These are phyloP conservation scores for Epizoanthus rinbou DNA, from an alignment of 92 coral and sea anemone species.

Conservation along the genomic window DNA sequence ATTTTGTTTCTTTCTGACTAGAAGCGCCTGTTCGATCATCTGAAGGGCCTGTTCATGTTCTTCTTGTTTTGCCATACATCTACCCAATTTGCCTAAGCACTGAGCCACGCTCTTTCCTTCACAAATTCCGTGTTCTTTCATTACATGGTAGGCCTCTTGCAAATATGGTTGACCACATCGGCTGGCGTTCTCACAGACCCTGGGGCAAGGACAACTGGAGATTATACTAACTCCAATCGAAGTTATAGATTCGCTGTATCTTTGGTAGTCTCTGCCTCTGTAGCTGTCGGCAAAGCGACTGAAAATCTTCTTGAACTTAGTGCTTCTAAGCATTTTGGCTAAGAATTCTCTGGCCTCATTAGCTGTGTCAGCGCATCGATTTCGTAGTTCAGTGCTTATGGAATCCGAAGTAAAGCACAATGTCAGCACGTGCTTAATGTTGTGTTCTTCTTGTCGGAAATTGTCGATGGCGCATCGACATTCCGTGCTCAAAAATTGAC, in stretches of 20 bases:
- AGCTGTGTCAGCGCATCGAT: conserved; percentile 27
- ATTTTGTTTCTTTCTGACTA: background rate
- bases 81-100: conserved; percentile 54
- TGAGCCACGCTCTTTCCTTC: conserved; percentile 48
- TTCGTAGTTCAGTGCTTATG: conserved; percentile 5
- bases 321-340: conserved; percentile 39
- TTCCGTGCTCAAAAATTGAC: conserved; percentile 38
- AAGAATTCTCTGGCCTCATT: conserved; percentile 31
- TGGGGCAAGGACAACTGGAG: conserved; percentile 34
- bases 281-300: background rate
- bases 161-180: conserved; percentile 37
- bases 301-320: background rate
- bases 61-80: conserved; percentile 39
- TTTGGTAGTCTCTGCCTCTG: conserved; percentile 29
- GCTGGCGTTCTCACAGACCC: conserved; percentile 29
- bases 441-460: conserved; percentile 50
- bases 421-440: conserved; percentile 34
- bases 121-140: conserved; percentile 23
- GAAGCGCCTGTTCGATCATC: conserved; percentile 46
- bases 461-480: conserved; percentile 30
- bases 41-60: background rate
- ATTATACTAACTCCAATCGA: conserved; percentile 49
- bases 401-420: background rate
- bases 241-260: conserved; percentile 50
- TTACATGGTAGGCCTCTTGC: conserved; percentile 35